A percentile compares a stretch with the other conserved stretches of the same genome.
Conservation (phyloP, 2,888 invertebrate genomes). For the Amitus sp. region DNA sequence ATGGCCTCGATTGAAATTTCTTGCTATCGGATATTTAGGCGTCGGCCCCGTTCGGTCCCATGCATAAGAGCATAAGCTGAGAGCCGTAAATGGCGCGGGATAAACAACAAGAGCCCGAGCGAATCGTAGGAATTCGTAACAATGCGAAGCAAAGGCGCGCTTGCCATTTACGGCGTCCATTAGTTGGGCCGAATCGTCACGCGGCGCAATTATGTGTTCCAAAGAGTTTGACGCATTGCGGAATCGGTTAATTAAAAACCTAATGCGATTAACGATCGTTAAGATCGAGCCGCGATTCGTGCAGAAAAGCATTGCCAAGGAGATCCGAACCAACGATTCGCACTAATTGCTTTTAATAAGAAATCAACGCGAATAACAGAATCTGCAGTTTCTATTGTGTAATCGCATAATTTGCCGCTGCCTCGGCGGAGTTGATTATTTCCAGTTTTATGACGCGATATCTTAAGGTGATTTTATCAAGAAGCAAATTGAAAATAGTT, state of each 20-base stretch:
- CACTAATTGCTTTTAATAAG: conserved; percentile 32
- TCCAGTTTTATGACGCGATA: too few relatives aligned
- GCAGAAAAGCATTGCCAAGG: conserved; percentile 30
- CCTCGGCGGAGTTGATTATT: too few relatives aligned
- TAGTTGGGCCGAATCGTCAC: too few relatives aligned
- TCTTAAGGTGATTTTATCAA: too few relatives aligned
- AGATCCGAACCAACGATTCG: conserved; percentile 32
- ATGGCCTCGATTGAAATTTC: conserved; percentile 39
- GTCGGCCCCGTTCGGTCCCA: conserved; percentile 21
- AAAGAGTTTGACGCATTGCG: background rate
- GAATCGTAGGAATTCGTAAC: conserved; percentile 31
- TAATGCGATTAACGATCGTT: conserved; percentile 11
- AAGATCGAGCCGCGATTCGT: conserved; percentile 21
- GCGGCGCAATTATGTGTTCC: too few relatives aligned
- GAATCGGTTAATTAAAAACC: conserved; percentile 7
- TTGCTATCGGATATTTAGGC: conserved; percentile 34
- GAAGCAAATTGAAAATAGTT: too few relatives aligned
- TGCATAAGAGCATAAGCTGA: conserved; percentile 13
- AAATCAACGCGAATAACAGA: conserved; percentile 18
- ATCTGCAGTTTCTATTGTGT: conserved; percentile 8
- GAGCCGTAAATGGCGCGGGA: conserved; percentile 34
- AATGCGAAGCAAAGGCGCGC: conserved; percentile 35
- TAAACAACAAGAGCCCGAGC: conserved; percentile 34
- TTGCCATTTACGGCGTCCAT: conserved; percentile 31
- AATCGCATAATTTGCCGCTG: conserved; percentile 1